Percentiles rank a stretch among this genome's conserved stretches.
Conservation (phyloP, 2,888 invertebrate species). For the Magallana nippona region DNA sequence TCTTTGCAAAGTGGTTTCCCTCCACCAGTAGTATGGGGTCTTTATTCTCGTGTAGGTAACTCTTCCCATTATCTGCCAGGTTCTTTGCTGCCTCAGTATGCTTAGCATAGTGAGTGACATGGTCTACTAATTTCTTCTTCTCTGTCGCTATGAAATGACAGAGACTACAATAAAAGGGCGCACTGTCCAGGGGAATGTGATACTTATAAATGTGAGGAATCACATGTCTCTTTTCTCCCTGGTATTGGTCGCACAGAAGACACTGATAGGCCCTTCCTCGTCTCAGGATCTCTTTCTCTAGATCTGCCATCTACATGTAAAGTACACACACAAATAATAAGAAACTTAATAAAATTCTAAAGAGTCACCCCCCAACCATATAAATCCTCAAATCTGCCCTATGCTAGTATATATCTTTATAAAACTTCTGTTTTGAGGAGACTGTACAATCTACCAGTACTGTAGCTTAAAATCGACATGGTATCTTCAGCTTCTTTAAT, state of each 20-base stretch:
- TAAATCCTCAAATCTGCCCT: background rate
- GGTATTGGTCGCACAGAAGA: background rate
- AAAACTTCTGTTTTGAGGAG: background rate
- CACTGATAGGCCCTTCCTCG: slow-evolving; percentile 27
- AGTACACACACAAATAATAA: background rate
- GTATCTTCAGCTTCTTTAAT: slow-evolving; percentile 20
- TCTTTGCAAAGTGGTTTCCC: background rate
- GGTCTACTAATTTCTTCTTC: background rate
- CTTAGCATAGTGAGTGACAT: background rate
- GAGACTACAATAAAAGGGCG: slow-evolving; percentile 18
- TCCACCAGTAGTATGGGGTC: background rate
- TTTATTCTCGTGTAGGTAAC: background rate
- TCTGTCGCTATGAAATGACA: slow-evolving; percentile 5
- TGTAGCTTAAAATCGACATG: slow-evolving; percentile 7
- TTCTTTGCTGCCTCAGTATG: background rate
- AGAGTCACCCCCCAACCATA: slow-evolving; percentile 17
- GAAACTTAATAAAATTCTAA: background rate
- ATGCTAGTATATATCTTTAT: background rate
- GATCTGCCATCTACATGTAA: background rate
- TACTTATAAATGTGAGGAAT: slow-evolving; percentile 9
- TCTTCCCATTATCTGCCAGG: background rate
- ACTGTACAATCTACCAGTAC: background rate
- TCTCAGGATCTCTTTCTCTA: background rate
- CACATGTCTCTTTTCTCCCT: slow-evolving; percentile 27
- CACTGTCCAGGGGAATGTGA: slow-evolving; percentile 11